A percentile compares a stretch with the other conserved stretches of the same genome.
Evolutionary conservation across 2,888 invertebrate species (phyloP).

Genomic region (Salticus scenicus): DNA sequence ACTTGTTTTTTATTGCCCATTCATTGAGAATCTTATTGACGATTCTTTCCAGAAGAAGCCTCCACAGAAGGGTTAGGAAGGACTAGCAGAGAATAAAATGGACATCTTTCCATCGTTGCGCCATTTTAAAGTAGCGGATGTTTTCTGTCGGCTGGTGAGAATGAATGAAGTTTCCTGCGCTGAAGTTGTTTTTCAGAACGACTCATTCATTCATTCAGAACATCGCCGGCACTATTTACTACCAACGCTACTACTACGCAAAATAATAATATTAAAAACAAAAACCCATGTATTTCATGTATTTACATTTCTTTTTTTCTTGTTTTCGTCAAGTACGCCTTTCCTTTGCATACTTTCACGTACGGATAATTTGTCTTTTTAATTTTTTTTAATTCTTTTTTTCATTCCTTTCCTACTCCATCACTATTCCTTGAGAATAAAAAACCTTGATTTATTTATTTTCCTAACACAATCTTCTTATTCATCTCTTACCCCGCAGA

Average conservation of each 20-base stretch:
- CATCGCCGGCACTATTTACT: neutral
- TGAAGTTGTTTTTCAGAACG: constrained; percentile 59
- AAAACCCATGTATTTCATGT: neutral
- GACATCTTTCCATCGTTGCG: constrained; percentile 31
- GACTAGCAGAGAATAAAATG: neutral
- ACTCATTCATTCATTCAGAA: constrained; percentile 53
- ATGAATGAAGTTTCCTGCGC: constrained; percentile 63
- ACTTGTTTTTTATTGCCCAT: neutral
- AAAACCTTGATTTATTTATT: too few relatives aligned
- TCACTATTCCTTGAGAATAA: too few relatives aligned
- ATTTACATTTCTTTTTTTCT: neutral
- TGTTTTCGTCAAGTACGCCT: neutral
- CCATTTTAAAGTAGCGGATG: constrained; percentile 46
- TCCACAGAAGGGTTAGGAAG: neutral
- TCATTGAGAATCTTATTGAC: too few relatives aligned
- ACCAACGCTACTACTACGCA: neutral
- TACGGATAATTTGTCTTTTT: too few relatives aligned
- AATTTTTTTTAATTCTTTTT: too few relatives aligned
- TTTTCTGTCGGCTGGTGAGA: constrained; percentile 46
- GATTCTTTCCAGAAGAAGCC: neutral
- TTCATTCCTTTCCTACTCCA: too few relatives aligned
- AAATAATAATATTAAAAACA: neutral
- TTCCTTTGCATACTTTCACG: too few relatives aligned
- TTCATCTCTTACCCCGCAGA: too few relatives aligned
- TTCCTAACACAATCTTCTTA: too few relatives aligned